These are phyloP conservation scores for Petrolisthes cinctipes DNA, from an alignment of 2,888 invertebrate species.

Conservation along the genomic window DNA sequence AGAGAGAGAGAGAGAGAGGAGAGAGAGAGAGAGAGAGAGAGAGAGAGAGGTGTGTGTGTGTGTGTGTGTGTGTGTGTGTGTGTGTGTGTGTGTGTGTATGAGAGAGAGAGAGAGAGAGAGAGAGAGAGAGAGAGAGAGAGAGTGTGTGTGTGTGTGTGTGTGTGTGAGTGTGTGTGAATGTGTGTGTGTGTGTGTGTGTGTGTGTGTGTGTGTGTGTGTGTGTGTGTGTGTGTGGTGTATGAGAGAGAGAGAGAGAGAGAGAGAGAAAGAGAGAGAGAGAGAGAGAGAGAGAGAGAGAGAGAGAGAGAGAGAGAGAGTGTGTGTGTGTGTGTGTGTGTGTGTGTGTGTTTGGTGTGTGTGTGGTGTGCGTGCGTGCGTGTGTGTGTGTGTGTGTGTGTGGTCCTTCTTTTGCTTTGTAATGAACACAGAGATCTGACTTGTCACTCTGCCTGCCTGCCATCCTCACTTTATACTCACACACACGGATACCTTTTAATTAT, in stretches of 20 bases:
- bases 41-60: background rate
- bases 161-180: conserved; percentile 12
- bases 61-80: background rate
- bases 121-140: conserved; percentile 13
- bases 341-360: background rate
- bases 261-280: too few relatives aligned
- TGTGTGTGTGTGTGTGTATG: conserved; percentile 3
- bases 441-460: background rate
- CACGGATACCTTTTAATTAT: too few relatives aligned
- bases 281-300: too few relatives aligned
- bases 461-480: too few relatives aligned
- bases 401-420: conserved; percentile 18
- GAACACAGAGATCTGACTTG: conserved; percentile 17
- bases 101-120: conserved; percentile 24
- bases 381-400: conserved; percentile 13
- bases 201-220: conserved; percentile 1
- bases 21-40: background rate
- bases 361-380: too few relatives aligned
- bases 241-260: too few relatives aligned
- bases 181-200: conserved; percentile 11
- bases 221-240: conserved; percentile 10
- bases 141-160: background rate
- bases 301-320: too few relatives aligned
- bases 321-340: background rate
- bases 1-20: background rate